Evolutionary conservation across 2,797 vertebrate species (phyloP).

Genomic region (Sebastes diaconus): DNA sequence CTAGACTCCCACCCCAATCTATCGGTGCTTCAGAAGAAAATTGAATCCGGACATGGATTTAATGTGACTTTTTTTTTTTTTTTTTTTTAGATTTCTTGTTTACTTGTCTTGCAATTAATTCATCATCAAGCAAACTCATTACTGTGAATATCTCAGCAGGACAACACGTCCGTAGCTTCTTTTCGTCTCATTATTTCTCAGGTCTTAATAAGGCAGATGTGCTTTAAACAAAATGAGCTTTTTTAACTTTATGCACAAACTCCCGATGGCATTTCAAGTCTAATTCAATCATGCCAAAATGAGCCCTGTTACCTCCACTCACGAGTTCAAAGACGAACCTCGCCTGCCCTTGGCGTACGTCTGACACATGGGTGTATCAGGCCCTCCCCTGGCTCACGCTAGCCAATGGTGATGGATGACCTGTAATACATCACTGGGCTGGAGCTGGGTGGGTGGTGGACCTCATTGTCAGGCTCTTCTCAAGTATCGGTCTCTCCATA

Average conservation of each 20-base stretch:
- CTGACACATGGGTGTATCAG: constrained; percentile 36
- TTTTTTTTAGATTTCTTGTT: constrained; percentile 23
- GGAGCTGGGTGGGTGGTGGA: constrained; percentile 13
- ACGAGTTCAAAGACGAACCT: constrained; percentile 54
- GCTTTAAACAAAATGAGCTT: constrained; percentile 43
- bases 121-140: constrained; percentile 36
- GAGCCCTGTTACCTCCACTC: constrained; percentile 53
- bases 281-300: constrained; percentile 41
- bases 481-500: constrained; percentile 3
- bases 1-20: constrained; percentile 44
- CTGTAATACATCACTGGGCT: constrained; percentile 40
- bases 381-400: constrained; percentile 5
- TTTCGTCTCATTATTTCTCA: constrained; percentile 28
- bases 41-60: constrained; percentile 40
- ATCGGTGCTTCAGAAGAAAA: constrained; percentile 52
- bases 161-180: constrained; percentile 14
- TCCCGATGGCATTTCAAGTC: constrained; percentile 36
- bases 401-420: constrained; percentile 53
- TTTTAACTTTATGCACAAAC: constrained; percentile 42
- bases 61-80: neutral
- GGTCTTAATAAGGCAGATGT: constrained; percentile 24
- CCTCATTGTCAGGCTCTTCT: constrained; percentile 8
- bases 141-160: constrained; percentile 17
- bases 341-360: constrained; percentile 21
- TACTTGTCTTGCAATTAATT: constrained; percentile 45